These are phyloP conservation scores for Bradypus variegatus DNA, from an alignment of 2,797 vertebrate genomes.

Conservation along the genomic window DNA sequence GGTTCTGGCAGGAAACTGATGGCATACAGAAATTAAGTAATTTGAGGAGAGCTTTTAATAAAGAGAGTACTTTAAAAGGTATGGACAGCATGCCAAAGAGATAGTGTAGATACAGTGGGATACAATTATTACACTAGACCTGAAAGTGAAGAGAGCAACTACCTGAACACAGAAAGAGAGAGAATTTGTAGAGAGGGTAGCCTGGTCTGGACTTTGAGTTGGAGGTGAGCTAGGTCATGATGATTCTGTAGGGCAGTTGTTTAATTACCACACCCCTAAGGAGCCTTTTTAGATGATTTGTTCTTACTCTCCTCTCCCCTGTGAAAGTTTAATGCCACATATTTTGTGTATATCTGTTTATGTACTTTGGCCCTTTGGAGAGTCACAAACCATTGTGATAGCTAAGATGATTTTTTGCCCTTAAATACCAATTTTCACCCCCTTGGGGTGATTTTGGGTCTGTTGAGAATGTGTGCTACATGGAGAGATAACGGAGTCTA, in stretches of 20 bases:
- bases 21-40: background rate
- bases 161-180: background rate
- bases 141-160: background rate
- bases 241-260: background rate
- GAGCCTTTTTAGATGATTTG: background rate
- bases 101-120: background rate
- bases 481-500: background rate
- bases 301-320: background rate
- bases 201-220: background rate
- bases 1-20: background rate
- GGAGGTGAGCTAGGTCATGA: background rate
- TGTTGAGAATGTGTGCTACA: background rate
- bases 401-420: background rate
- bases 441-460: background rate
- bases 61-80: background rate
- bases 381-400: background rate
- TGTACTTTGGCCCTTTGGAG: background rate
- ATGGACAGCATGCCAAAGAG: background rate
- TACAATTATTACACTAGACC: background rate
- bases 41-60: background rate
- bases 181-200: background rate
- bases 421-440: background rate
- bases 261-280: background rate
- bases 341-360: background rate
- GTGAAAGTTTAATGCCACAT: background rate